Conservation (phyloP, 2,888 invertebrate genomes). For the Zonitis immaculata region DNA sequence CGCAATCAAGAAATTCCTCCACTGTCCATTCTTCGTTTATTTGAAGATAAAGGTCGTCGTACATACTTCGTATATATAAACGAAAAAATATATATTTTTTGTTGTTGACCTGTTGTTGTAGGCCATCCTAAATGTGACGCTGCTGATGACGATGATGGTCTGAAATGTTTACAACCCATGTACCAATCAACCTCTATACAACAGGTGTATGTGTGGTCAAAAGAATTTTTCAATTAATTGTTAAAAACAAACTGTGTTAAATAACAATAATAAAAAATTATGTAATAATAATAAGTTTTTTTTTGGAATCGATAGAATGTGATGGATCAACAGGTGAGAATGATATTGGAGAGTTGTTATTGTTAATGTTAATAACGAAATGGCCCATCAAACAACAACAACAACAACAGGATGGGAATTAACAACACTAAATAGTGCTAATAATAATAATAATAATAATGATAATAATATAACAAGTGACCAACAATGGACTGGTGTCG, state of each 20-base stretch:
- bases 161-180: background rate
- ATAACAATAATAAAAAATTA: background rate
- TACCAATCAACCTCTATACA: background rate
- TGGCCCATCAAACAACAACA: slow-evolving; percentile 32
- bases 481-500: slow-evolving; percentile 51
- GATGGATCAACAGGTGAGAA: slow-evolving; percentile 19
- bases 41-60: slow-evolving; percentile 11
- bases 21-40: background rate
- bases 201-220: slow-evolving; percentile 14
- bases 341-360: slow-evolving; percentile 15
- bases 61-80: slow-evolving; percentile 4
- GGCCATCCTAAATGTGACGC: slow-evolving; percentile 17
- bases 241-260: background rate
- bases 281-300: background rate
- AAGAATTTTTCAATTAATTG: background rate
- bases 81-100: slow-evolving; percentile 5
- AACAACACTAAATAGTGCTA: slow-evolving; percentile 33
- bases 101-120: background rate
- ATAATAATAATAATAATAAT: slow-evolving; percentile 27
- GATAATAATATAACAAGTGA: slow-evolving; percentile 19
- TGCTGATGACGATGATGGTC: slow-evolving; percentile 10
- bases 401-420: slow-evolving; percentile 38
- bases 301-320: slow-evolving; percentile 10
- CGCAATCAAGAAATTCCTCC: slow-evolving; percentile 21
- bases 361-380: slow-evolving; percentile 24